phyloP scores from a whole-genome alignment of 1,140 invertebrate species.

The Calosoma granatense region DNA sequence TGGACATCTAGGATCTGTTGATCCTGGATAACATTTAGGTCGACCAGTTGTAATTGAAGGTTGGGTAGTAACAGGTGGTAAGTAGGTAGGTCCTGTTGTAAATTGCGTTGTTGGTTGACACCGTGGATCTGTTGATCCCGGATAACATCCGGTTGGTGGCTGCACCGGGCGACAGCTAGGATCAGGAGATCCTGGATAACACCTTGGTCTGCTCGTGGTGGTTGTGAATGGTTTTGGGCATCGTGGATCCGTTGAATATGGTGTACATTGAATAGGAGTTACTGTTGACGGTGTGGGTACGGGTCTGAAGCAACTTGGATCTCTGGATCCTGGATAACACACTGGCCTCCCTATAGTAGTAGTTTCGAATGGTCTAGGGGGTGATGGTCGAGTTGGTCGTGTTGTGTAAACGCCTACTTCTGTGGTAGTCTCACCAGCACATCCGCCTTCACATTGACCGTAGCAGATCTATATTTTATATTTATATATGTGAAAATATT shows the following conservation, averaged over 20 bases:
- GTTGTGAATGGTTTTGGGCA: constrained; percentile 21
- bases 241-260: constrained; percentile 31
- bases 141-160: constrained; percentile 19
- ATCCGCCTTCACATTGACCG: constrained; percentile 34
- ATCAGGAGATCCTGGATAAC: not conserved
- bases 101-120: constrained; percentile 30
- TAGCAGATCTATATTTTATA: constrained; percentile 28
- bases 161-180: not conserved
- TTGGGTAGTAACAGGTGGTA: constrained; percentile 26
- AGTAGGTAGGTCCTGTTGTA: constrained; percentile 24
- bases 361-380: constrained; percentile 4
- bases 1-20: constrained; percentile 23
- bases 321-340: not conserved
- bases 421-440: constrained; percentile 34
- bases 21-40: constrained; percentile 34
- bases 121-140: constrained; percentile 31
- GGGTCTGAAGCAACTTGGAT: not conserved
- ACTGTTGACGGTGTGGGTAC: constrained; percentile 14
- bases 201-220: constrained; percentile 1
- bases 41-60: too few relatives aligned
- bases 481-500: not conserved
- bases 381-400: not conserved
- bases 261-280: constrained; percentile 24
- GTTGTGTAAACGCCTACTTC: constrained; percentile 19
- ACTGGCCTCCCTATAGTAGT: not conserved